Evolutionary conservation across 2,797 vertebrate genomes (phyloP), one percentile per base, ranked within the genome.

Genomic region (Uromys caudimaculatus): DNA sequence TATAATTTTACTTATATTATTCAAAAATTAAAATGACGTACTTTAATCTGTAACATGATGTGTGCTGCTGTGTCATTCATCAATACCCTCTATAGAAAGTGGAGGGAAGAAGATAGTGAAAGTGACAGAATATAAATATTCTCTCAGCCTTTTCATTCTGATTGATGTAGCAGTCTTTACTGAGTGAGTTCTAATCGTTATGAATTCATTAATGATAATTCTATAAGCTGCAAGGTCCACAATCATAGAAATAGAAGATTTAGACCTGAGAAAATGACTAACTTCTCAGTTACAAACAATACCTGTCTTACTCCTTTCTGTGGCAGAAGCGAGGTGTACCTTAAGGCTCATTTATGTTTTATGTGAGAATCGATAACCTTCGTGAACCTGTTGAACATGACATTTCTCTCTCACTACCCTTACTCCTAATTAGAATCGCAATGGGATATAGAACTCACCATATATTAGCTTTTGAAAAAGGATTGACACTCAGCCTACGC

Each of bases 291-390:
- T 44, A 35, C 0, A 52, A 1, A 23, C 4, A 6, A 35, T 7
- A 29, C 12, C 24, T 24, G 56, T 16, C 44, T 62, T 3, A 24
- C 11, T 35, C 21, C 21, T 8, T 10, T 32, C 29, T 3, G 6
- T 38, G n/a, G 29, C 2, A n/a, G 21, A 85, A 27, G 6, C 1
- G 19, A 54, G 1, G 17, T 3, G 2, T 60, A 1, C 44, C 3
- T 41, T 19, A n/a, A 71, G 41, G 3, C 3, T 7, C 3, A 29
- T 50, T 27, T 11, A 6, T 52, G n/a, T 54, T 71, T 86, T 69
- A 9, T 35, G 41, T 29, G 27, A 41, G 0, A 1, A n/a, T 35
- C 19, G 67, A 82, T 50, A 1, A 23, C 0, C 1, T 47, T 81
- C 19, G 29, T 32, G 1, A 44, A 12, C 12, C 0, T 38, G 8